Base-by-base conservation (phyloP, 2,797 vertebrate species). In the Streptopelia turtur region DNA sequence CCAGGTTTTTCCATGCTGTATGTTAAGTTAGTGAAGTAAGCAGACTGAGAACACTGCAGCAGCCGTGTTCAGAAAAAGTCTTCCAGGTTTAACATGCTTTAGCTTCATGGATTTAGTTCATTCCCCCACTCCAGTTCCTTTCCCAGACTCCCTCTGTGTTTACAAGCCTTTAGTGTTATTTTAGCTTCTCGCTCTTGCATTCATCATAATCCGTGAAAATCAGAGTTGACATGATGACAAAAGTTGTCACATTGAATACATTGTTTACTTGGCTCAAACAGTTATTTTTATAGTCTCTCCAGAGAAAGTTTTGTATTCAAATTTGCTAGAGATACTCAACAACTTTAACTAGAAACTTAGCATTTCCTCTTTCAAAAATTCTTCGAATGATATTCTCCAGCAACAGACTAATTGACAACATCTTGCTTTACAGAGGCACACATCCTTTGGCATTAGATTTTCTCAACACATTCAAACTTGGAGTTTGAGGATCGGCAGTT, bases 341-440 rank as follows among this genome's bases (percentile, higher is more conserved):
- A 96, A 80, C 47, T 95, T 95, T 85, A 96, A 90, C 82, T 59
- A 93, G 81, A 89, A 91, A 84, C 80, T 94, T 97, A 93, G 93
- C 86, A 87, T 93, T 88, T 93, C 89, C 88, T 95, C 77, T 76
- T 78, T 61, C 79, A 86, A 49, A 93, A 94, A 87, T 94, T 95
- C 83, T 89, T 95, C 1, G 0, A 89, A 88, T 76, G 28, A 63
- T 91, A 65, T 97, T 95, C 90, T 95, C 78, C 93, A 95, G 90
- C 49, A 94, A 64, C 14, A 8, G 65, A 23, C 52, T 96, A 96
- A 93, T 94, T 95, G 80, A 88, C 87, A 96, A 79, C 95, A 94
- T 96, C 94, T 96, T 95, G 82, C 68, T 91, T 93, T 61, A 64
- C 27, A 41, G 33, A 93, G 78, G 49, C 84, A 85, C 52, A 78